Percentiles rank a stretch among this genome's conserved stretches.
phyloP scores from a whole-genome alignment of 2,888 invertebrate genomes.

The Volucella inflata region DNA sequence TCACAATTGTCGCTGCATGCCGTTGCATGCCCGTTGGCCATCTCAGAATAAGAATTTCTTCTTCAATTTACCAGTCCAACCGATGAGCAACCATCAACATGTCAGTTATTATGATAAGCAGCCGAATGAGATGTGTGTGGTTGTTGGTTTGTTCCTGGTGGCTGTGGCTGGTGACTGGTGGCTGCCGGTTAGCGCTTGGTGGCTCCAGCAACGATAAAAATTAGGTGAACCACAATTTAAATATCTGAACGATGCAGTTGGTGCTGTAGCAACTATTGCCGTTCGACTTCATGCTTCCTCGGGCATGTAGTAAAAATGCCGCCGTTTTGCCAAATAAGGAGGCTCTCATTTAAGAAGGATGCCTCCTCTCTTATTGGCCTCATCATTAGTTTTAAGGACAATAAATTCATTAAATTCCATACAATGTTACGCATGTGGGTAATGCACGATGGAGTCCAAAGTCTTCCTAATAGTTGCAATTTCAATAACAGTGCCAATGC shows the following conservation, averaged over 20 bases:
- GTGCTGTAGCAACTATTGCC: constrained; percentile 3
- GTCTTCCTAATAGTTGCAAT: constrained; percentile 59
- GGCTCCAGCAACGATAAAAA: constrained; percentile 50
- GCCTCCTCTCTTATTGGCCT: constrained; percentile 61
- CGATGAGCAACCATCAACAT: constrained; percentile 53
- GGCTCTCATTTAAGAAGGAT: constrained; percentile 53
- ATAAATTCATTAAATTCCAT: constrained; percentile 75
- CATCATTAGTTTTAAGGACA: constrained; percentile 72
- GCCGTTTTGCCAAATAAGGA: constrained; percentile 67
- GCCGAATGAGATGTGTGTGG: constrained; percentile 16
- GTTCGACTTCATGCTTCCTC: constrained; percentile 30
- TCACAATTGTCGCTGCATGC: constrained; percentile 63
- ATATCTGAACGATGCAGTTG: constrained; percentile 53
- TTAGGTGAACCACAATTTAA: constrained; percentile 74
- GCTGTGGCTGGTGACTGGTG: background rate
- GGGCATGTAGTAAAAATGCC: constrained; percentile 48
- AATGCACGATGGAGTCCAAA: constrained; percentile 12
- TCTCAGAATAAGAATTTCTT: constrained; percentile 44
- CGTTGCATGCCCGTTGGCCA: constrained; percentile 22
- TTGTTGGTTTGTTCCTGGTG: background rate
- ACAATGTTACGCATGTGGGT: constrained; percentile 65
- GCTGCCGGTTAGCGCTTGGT: constrained; percentile 6
- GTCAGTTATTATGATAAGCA: constrained; percentile 65
- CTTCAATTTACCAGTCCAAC: constrained; percentile 18
- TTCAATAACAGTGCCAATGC: constrained; percentile 60